Base-by-base conservation (phyloP, 1,140 invertebrate species). In the Glossosoma conforme region DNA sequence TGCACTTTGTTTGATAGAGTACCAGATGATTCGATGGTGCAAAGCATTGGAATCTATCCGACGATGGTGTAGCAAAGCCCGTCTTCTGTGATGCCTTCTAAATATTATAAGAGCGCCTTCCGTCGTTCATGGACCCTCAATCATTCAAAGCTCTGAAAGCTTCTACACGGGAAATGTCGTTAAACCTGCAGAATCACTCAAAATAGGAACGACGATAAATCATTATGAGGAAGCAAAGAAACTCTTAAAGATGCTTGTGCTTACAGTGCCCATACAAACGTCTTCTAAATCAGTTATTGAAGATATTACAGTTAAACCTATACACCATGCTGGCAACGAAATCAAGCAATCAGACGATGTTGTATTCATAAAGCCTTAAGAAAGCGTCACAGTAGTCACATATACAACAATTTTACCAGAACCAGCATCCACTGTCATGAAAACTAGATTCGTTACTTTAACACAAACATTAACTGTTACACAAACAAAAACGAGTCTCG, bases 391-490 rank as follows among this genome's bases (percentile, higher is more conserved):
- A 22, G 65, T 71, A 5, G 60, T 75, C n/a, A 75, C 72, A 24
- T 60, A 68, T n/a, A 51, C 48, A 3, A 72, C 71, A 54, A 75
- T 70, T 6, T 59, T 75, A 21, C 68, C 68, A 2, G 69, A 74
- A 61, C 69, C 69, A 42, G 68, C 68, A 20, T 66, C 65, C 51
- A 74, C 66, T 3, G 56, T 75, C 20, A 74, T 72, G 44, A 75
- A 70, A 52, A 80, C 81, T 11, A 70, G 74, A 48, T 82, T 80
- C 52, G 72, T 85, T 3, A 85, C 81, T 14, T 72, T 83, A 49
- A 83, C 80, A 3, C 81, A 85, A 61, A 88, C 85, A 1, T 70
- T 82, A 40, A 88, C 86, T 1, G 79, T 89, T 2, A 89, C 87
- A 1, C 83, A 83, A 56, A 89, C 85, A 6, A 81, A 86, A 66